A percentile compares a stretch with the other conserved stretches of the same genome.
phyloP scores from a whole-genome alignment of 2,113 vertebrate genomes.

The Marcusenius ussheri region DNA sequence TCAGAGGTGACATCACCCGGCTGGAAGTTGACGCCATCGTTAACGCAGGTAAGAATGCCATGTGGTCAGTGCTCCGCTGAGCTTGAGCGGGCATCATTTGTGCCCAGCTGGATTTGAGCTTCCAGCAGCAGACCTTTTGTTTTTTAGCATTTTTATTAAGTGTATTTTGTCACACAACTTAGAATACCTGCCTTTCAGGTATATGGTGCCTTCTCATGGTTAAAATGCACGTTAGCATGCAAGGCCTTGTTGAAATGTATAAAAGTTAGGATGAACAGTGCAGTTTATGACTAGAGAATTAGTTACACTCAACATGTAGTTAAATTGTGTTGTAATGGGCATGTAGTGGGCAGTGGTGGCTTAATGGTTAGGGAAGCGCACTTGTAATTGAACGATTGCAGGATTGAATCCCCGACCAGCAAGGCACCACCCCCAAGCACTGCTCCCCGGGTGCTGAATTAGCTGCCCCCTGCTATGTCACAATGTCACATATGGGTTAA shows the following conservation, averaged over 20 bases:
- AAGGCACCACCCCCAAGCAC: no score
- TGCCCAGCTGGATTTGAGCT: not conserved
- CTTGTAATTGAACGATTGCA: no score
- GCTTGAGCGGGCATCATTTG: not conserved
- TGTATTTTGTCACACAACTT: not conserved
- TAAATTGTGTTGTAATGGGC: no score
- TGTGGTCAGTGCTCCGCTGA: not conserved
- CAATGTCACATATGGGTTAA: no score
- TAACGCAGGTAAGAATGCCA: constrained; percentile 68
- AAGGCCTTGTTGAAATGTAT: not conserved
- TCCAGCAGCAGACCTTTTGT: not conserved
- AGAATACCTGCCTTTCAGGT: not conserved
- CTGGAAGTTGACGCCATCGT: constrained; percentile 76
- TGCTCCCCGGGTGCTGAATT: no score
- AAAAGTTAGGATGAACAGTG: not conserved
- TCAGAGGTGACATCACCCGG: constrained; percentile 75
- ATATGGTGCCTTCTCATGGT: not conserved
- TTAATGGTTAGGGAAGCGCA: no score
- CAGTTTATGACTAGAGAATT: not conserved
- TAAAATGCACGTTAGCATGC: not conserved
- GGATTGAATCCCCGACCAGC: no score
- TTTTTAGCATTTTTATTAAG: not conserved
- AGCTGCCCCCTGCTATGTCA: no score
- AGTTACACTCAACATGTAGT: not conserved
- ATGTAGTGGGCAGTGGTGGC: no score